Base-by-base conservation (phyloP, 2,113 vertebrate species). In the Sturnira hondurensis region DNA sequence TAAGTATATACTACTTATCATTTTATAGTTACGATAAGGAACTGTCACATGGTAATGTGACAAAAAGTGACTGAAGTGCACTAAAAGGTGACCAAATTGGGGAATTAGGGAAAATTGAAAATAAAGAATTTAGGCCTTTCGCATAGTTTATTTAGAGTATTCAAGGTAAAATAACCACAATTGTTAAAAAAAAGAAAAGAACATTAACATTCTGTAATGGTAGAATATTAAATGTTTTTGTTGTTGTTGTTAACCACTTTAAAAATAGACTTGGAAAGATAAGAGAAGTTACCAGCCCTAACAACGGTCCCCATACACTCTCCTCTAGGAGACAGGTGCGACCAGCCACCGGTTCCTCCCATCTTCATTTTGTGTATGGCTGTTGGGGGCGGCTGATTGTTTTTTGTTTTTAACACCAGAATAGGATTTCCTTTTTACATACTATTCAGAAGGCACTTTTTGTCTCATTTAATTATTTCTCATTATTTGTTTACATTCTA, bases 401-500 rank as follows among this genome's bases (percentile, higher is more conserved):
- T 70, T 74, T 50, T 76, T 3, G 50, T 65, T 70, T 93, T 52
- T 15, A 71, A 80, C 65, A 43, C 1, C 36, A 20, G 63, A 91
- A 58, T 13, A 3, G 24, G 11, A 78, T 68, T 68, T 36, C 4
- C 22, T 52, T 77, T 85, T 10, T 63, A 50, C 4, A 28, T 94
- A 84, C 1, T 26, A 47, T 95, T 86, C 80, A 31, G 47, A 54
- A 84, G 54, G 38, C 85, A 73, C 15, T 71, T 93, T 90, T 38
- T 65, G 7, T 86, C 43, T 10, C 61, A 78, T 14, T 77, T 89
- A 56, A 54, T 82, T 85, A 56, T 82, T 65, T 93, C 36, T 31
- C 45, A 74, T 70, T 93, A n/a, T 93, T 86, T 92, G 14, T 91
- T n/a, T 70, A 7, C 47, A 77, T 86, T 87, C 22, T 58, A 26